Evolutionary conservation across 2,113 vertebrate species (phyloP).

Genomic region (Anhinga anhinga): DNA sequence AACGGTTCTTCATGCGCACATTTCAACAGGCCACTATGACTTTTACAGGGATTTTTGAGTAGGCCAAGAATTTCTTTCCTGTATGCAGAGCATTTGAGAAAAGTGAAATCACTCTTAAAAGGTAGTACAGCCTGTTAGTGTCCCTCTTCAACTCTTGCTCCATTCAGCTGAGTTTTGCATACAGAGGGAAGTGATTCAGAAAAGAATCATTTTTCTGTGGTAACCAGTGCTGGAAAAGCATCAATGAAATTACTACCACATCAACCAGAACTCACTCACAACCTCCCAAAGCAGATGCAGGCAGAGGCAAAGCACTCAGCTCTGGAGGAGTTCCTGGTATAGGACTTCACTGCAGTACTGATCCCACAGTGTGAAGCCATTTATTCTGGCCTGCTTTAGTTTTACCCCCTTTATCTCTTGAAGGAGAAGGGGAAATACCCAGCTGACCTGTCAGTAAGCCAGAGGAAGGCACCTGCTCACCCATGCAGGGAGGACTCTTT

Average conservation of each 20-base stretch:
- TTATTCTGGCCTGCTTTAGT: neutral
- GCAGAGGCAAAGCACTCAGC: neutral
- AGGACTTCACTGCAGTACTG: neutral
- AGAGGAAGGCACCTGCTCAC: neutral
- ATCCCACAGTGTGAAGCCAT: neutral
- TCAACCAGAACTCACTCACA: neutral
- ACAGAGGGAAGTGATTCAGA: constrained; percentile 21
- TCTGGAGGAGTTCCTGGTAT: neutral
- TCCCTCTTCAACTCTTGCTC: neutral
- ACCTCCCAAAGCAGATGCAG: neutral
- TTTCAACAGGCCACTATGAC: neutral
- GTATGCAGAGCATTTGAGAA: neutral
- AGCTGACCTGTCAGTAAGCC: neutral
- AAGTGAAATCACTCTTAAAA: neutral
- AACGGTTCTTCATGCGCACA: fast-evolving
- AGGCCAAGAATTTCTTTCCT: neutral
- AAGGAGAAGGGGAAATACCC: neutral
- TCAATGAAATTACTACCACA: neutral
- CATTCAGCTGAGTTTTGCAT: neutral
- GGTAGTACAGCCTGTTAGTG: neutral
- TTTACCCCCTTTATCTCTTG: neutral
- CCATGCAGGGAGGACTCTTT: neutral
- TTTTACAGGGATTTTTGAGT: neutral
- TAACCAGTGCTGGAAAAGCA: neutral
- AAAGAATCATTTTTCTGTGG: neutral